Evolutionary conservation across 2,113 vertebrate genomes (phyloP), one percentile per base, ranked within the genome.

Genomic region (Clarias batrachus): DNA sequence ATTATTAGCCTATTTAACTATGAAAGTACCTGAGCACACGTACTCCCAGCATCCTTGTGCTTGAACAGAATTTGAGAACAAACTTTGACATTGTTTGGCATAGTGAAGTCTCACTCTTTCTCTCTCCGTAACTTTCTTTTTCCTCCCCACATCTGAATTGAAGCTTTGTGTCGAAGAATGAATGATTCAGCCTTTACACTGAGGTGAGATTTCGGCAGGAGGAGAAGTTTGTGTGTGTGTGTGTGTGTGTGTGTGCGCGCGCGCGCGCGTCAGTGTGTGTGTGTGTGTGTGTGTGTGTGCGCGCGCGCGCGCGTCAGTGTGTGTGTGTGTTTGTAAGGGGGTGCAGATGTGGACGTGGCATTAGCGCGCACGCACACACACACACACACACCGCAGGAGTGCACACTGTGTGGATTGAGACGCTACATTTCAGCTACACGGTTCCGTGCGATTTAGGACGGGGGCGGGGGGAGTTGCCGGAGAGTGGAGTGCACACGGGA

Each of bases 271-370:
- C 41, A 23, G 71, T 81, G 57, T 62, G 57, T 81, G 78, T 62
- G 27, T 81, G 27, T 14, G 78, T 60, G 56, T 80, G n/a, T 13
- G 65, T 57, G 65, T 83, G 65, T 70, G 6, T 4, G 2, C 33
- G 33, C 2, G 33, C 6, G 41, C 0, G 10, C 7, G 48, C 19
- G 21, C 16, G 71, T 74, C 37, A 23, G 71, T 81, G 57, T 62
- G n/a, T 23, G 57, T 81, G 41, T 81, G 57, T 81, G 78, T 62
- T 57, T 81, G 27, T 14, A 9, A 52, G 56, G 54, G 23, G 52
- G 82, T 66, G 68, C 76, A 41, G 8, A 25, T 73, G 82, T 60
- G 30, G 68, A 84, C 82, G 82, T 84, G 82, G 82, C 82, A 84
- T 65, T 68, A 68, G 33, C 33, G 41, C 19, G 11, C 56, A 25